Conservation (phyloP, 2,888 invertebrate species). For the Zaprionus obscuricornis region DNA sequence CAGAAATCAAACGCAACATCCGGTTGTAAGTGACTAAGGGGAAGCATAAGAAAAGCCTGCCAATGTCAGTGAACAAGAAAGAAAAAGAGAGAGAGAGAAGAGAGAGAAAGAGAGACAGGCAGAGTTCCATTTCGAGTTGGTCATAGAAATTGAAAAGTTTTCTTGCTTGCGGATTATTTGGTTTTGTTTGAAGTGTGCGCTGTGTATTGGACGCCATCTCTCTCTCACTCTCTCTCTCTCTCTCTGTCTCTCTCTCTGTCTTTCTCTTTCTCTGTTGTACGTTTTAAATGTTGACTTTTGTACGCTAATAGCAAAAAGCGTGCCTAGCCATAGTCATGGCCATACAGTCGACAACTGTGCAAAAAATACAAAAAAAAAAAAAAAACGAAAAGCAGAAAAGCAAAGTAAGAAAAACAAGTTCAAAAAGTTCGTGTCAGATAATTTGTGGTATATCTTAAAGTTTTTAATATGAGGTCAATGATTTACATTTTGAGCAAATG, state of each 20-base stretch:
- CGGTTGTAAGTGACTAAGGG: constrained; percentile 24
- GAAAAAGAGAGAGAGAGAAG: too few species aligned
- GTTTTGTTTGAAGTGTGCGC: constrained; percentile 58
- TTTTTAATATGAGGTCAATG: constrained; percentile 78
- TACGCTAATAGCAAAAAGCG: constrained; percentile 71
- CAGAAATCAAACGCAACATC: constrained; percentile 61
- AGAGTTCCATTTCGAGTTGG: constrained; percentile 24
- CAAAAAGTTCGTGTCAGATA: constrained; percentile 67
- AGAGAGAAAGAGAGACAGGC: too few species aligned
- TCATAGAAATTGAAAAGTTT: constrained; percentile 74
- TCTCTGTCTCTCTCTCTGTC: constrained; percentile 3
- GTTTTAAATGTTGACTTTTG: constrained; percentile 70
- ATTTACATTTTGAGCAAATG: constrained; percentile 62
- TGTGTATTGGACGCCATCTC: constrained; percentile 28
- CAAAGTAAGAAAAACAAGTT: constrained; percentile 56
- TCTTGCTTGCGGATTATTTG: constrained; percentile 60
- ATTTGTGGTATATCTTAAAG: constrained; percentile 70
- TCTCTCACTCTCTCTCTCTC: constrained; percentile 10
- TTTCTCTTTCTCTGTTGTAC: constrained; percentile 25
- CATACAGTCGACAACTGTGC: too few species aligned
- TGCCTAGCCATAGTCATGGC: constrained; percentile 30
- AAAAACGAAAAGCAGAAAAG: too few species aligned
- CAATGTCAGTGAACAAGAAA: too few species aligned
- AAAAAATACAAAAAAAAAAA: too few species aligned
- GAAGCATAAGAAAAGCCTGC: not conserved